These are phyloP conservation scores for Heliconius ethilla DNA, from an alignment of 2,888 invertebrate genomes.

Conservation along the genomic window DNA sequence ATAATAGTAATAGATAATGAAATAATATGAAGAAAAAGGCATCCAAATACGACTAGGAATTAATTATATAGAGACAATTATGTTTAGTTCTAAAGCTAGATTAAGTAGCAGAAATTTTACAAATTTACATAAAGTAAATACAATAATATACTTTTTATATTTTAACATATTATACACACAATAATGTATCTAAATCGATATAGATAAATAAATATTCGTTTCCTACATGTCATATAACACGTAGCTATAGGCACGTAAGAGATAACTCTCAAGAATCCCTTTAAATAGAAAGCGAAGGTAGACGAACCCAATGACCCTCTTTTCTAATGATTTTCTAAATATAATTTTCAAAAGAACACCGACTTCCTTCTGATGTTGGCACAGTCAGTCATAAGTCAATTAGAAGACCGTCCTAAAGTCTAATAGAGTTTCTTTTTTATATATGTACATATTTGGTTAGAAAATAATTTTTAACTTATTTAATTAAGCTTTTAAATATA, in stretches of 20 bases:
- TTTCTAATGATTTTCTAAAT: constrained; percentile 47
- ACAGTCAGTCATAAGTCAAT: constrained; percentile 15
- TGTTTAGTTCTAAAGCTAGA: no score
- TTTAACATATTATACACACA: no score
- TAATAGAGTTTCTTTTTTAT: neutral
- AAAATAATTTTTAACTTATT: neutral
- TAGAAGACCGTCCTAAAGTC: neutral
- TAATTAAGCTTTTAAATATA: neutral
- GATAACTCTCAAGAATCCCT: constrained; percentile 36
- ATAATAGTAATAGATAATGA: no score
- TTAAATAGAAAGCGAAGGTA: constrained; percentile 38
- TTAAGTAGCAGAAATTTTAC: no score
- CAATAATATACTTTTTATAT: no score
- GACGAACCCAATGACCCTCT: constrained; percentile 28
- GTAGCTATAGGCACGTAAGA: constrained; percentile 26
- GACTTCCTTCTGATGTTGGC: constrained; percentile 16
- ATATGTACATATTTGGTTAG: neutral
- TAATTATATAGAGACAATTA: no score
- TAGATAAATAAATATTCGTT: neutral
- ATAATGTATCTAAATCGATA: no score
- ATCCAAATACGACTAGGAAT: no score
- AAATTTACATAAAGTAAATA: no score
- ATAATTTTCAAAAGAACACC: constrained; percentile 28
- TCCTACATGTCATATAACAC: constrained; percentile 13
- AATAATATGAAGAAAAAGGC: no score